Base-by-base conservation (phyloP, 2,888 invertebrate genomes). In the Furcula furcula region DNA sequence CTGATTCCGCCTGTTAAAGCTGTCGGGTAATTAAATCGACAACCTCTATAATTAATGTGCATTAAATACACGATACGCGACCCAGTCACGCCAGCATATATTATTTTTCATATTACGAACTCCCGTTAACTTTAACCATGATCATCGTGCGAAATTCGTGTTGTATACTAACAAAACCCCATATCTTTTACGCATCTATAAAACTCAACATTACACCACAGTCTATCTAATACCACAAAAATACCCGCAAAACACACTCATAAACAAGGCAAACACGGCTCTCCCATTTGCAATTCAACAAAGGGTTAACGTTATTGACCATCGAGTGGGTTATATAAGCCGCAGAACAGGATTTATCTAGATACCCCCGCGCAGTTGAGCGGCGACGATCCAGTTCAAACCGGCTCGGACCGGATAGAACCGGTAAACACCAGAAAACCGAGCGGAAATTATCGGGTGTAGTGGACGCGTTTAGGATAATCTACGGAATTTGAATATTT, bases 271-370 rank as follows among this genome's bases (percentile, higher is more conserved):
- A 34, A 50, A 53, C 29, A 45, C 35, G 37, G 40, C 46, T 35
- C 45, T 40, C 38, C 32, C 50, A 47, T 53, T 55, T 56, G 50
- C 50, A 56, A 56, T 54, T 55, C 55, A 45, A 56, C 57, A 53
- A 56, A 55, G 47, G 57, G 57, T 53, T 50, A 53, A 40, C 57
- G 54, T 53, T 56, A 56, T 56, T 56, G 47, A 43, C 34, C 28
- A 40, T 50, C 40, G 45, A 36, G 46, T 40, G 49, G 28, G 34
- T 29, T 43, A 43, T 46, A 49, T 48, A 47, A 32, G 37, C 57
- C 57, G 32, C 54, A 49, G 11, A 42, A 53, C 54, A 47, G 54
- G 57, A 56, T 55, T 53, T 53, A 53, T 50, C 40, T 36, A 49
- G 53, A 56, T 56, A 55, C 48, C 48, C 46, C 29, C 23, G 37